Evolutionary conservation across 2,113 vertebrate species (phyloP), one percentile per base, ranked within the genome.

Genomic region (Mustela lutreola): DNA sequence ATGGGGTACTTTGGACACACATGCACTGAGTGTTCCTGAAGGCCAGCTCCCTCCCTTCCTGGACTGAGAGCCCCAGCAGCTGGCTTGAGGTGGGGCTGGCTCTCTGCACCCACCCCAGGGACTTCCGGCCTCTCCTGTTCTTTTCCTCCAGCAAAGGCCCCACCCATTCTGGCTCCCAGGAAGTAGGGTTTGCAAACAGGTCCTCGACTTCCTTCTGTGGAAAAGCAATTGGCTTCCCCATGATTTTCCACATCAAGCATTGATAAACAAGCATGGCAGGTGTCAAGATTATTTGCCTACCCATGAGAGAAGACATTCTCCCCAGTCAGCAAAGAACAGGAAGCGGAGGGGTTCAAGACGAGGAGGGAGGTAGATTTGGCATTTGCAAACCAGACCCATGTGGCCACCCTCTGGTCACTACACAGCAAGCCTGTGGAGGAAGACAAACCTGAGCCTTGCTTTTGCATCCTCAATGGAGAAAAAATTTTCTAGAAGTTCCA

Each of bases 11-110:
- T 11, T 10, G 48, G 63, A 76, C 24, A 50, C 12, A 4, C 2
- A 5, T 2, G 14, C 7, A 0, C 7, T 0, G 7, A 0, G 22
- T 39, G 19, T 1, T 22, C 36, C 21, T 33, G 21, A 50, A 28
- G 24, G 16, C 24, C 11, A 9, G 70, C 33, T 9, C 31, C 24
- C 31, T 56, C 24, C 33, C n/a, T 0, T 3, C 50, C 0, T 4
- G 1, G 1, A 3, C 33, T 10, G 0, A 22, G 31, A 14, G 14
- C 7, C 36, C 2, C n/a, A 0, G 0, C 1, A 2, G 18, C 9
- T 19, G n/a, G 73, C 24, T 26, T 0, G 0, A 1, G 0, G n/a
- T 42, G 16, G 50, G 26, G 4, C 33, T 0, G 2, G 33, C 24
- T 2, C 58, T 31, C 39, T 7, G 26, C 7, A 6, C 28, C 1